Conservation (phyloP, 2,797 vertebrate genomes). For the Paramormyrops hopkinsi region DNA sequence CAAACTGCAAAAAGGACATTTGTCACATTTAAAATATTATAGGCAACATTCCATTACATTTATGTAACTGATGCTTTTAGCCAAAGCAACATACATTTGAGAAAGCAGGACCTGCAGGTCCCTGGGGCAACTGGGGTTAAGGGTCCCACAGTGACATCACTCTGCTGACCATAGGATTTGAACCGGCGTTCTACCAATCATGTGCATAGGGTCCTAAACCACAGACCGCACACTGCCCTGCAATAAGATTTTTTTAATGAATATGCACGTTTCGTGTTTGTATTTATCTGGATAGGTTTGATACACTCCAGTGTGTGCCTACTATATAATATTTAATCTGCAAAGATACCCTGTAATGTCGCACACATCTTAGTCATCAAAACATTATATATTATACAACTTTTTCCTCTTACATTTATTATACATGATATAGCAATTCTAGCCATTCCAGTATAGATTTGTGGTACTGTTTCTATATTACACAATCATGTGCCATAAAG, state of each 20-base stretch:
- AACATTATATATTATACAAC: background rate
- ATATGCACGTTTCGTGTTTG: background rate
- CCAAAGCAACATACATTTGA: background rate
- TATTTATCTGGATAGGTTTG: background rate
- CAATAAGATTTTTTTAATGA: background rate
- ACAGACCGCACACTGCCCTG: background rate
- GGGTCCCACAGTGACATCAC: background rate
- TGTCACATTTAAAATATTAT: conserved; percentile 6
- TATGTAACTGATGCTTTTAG: background rate
- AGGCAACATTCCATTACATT: background rate
- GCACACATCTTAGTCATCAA: background rate
- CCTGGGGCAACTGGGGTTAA: background rate
- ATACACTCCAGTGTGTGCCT: background rate
- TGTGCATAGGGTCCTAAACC: background rate
- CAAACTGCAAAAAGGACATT: background rate
- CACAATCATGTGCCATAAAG: background rate
- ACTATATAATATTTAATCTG: background rate
- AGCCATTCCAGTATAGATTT: background rate
- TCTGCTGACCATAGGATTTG: background rate
- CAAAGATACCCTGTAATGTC: background rate
- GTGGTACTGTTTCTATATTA: background rate
- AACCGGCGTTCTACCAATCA: background rate
- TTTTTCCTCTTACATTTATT: background rate
- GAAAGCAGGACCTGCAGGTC: background rate
- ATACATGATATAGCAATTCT: background rate